phyloP scores from a whole-genome alignment of 2,888 invertebrate species.

The Mythimna impura region DNA sequence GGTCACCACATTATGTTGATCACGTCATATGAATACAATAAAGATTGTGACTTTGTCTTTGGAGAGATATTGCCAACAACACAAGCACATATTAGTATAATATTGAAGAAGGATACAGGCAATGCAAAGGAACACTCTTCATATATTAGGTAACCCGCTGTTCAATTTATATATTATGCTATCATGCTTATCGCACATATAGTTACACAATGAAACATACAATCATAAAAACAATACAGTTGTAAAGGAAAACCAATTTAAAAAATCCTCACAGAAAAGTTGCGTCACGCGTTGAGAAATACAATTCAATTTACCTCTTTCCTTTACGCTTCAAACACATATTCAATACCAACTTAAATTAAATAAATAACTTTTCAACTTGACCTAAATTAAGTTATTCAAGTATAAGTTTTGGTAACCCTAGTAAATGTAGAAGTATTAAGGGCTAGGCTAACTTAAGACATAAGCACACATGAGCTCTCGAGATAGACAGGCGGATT shows the following conservation, averaged over 20 bases:
- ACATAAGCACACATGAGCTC: conserved; percentile 41
- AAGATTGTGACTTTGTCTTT: neutral
- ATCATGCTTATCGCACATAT: neutral
- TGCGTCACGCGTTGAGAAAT: conserved; percentile 13
- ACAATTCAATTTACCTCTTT: conserved; percentile 11
- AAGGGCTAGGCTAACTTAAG: conserved; percentile 30
- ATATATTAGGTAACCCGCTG: neutral
- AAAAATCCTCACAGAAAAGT: neutral
- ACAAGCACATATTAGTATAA: neutral
- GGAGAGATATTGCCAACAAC: neutral
- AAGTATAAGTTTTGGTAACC: conserved; percentile 22
- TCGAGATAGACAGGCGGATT: conserved; percentile 32
- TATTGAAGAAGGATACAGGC: neutral
- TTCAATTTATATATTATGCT: neutral
- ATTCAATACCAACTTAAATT: neutral
- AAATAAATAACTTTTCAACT: conserved; percentile 5
- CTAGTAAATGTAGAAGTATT: conserved; percentile 34
- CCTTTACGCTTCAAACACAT: neutral
- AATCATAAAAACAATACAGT: neutral
- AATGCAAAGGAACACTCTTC: neutral
- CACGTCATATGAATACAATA: neutral
- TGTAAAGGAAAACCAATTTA: conserved; percentile 12
- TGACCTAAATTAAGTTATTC: neutral
- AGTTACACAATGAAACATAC: conserved; percentile 3
- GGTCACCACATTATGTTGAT: neutral